Evolutionary conservation across 2,797 vertebrate species (phyloP), one percentile per base, ranked within the genome.

Genomic region (Babyrousa celebensis): DNA sequence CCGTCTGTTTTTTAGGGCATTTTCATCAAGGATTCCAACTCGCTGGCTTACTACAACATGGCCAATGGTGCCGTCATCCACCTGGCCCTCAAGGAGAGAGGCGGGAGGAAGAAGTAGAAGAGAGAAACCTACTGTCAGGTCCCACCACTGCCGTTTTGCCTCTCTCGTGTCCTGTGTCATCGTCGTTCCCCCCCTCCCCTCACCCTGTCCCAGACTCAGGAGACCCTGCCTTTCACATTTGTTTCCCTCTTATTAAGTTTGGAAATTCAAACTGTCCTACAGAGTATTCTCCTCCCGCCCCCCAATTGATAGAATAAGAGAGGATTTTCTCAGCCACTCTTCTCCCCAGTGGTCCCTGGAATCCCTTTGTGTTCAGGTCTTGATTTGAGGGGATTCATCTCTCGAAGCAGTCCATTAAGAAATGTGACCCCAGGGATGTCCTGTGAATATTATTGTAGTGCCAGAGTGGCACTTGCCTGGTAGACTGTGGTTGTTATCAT

Each of bases 11-110:
- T 96, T 82, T 97, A 99, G 99, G 99, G 99, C n/a, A 99, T 99
- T 98, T 99, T 99, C 98, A 99, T 99, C 98, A 99, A 99, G 97
- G 99, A 99, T 97, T 99, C 99, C 15, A 99, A 99, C 98, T 99
- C 99, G 0, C 98, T 99, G 99, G 99, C 99, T 43, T 99, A 99
- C 97, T 99, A 99, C 98, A 99, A 99, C 98, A 99, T 99, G 99
- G 99, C 94, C 6, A 99, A 99, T 0, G 99, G 99, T 9, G 99
- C 99, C 0, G 88, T 99, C 89, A 99, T 99, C 97, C 99, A 99
- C 98, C 98, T 99, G 99, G 99, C 99, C 0, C 99, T 99, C 97
- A 99, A 99, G 96, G 99, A 99, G 98, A 99, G 99, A 99, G 99
- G 99, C 67, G 99, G 99, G 97, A 99, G 99, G 92, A 99, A 99